Percentiles rank a stretch among this genome's conserved stretches.
Conservation (phyloP, 2,797 vertebrate species). For the Oreochromis grahami region DNA sequence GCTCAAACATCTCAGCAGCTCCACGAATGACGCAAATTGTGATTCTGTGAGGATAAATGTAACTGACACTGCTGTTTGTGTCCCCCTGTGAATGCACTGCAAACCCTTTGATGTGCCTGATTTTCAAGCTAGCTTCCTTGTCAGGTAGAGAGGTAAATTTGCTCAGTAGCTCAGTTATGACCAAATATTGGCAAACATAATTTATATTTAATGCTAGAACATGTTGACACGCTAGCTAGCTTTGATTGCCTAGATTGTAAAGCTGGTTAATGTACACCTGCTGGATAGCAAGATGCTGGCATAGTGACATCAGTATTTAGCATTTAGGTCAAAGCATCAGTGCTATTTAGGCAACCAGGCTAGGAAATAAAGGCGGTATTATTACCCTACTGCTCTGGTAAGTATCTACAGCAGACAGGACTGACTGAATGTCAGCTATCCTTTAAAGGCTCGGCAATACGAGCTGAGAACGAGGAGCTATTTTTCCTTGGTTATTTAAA, state of each 20-base stretch:
- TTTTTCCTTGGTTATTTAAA: not conserved
- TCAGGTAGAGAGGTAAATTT: not conserved
- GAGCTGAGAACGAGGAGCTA: not conserved
- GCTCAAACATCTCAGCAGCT: not conserved
- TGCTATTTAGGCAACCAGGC: not conserved
- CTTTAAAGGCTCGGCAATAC: not conserved
- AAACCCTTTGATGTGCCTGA: not conserved
- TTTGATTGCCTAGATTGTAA: not conserved
- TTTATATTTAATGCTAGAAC: not conserved
- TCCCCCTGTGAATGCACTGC: not conserved
- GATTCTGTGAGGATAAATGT: not conserved
- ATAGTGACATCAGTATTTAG: not conserved
- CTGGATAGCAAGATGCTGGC: not conserved
- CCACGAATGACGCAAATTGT: rapidly evolving
- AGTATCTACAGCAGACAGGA: not conserved
- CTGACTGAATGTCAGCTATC: not conserved
- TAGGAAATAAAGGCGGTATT: not conserved
- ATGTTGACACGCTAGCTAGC: rapidly evolving
- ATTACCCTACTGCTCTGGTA: not conserved
- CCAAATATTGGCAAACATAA: not conserved
- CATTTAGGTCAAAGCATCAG: not conserved
- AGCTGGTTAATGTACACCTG: not conserved
- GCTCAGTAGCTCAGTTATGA: not conserved
- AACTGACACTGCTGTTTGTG: not conserved
- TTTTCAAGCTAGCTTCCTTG: not conserved